These are phyloP conservation scores for Phaedon cochleariae DNA, from an alignment of 2,888 invertebrate species.

Conservation along the genomic window DNA sequence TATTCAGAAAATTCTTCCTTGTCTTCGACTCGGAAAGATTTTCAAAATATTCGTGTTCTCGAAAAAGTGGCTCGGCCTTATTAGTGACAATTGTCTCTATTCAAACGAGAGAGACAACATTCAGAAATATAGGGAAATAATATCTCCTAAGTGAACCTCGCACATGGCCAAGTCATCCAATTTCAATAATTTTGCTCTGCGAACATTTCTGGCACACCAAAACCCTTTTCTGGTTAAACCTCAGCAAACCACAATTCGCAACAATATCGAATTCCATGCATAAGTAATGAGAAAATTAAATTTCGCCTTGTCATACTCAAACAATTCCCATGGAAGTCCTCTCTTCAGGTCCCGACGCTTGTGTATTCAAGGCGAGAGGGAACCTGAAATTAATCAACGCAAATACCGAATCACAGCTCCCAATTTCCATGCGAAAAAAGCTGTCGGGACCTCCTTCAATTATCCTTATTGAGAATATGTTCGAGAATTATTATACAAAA, in stretches of 20 bases:
- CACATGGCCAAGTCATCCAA: neutral
- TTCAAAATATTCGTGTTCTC: no score
- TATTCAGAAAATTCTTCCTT: no score
- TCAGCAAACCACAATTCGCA: constrained; percentile 2
- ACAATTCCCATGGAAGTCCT: neutral
- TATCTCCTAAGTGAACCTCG: no score
- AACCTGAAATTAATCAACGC: constrained; percentile 15
- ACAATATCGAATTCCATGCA: constrained; percentile 16
- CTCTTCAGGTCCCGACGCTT: neutral
- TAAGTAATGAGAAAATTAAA: constrained; percentile 16
- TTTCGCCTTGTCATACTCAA: constrained; percentile 8
- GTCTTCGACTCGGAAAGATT: no score
- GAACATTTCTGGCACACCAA: neutral
- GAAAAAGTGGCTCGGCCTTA: no score
- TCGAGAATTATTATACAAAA: constrained; percentile 35
- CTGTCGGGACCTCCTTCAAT: constrained; percentile 18
- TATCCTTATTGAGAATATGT: constrained; percentile 33
- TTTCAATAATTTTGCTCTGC: neutral
- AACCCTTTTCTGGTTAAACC: neutral
- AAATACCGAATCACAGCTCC: constrained; percentile 15
- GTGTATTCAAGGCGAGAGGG: constrained; percentile 7
- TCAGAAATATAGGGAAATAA: no score
- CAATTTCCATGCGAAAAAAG: constrained; percentile 21
- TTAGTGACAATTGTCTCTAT: no score
- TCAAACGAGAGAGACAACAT: no score